Percentiles rank a stretch among this genome's conserved stretches.
Conservation (phyloP, 2,888 invertebrate genomes). For the Belgica antarctica region DNA sequence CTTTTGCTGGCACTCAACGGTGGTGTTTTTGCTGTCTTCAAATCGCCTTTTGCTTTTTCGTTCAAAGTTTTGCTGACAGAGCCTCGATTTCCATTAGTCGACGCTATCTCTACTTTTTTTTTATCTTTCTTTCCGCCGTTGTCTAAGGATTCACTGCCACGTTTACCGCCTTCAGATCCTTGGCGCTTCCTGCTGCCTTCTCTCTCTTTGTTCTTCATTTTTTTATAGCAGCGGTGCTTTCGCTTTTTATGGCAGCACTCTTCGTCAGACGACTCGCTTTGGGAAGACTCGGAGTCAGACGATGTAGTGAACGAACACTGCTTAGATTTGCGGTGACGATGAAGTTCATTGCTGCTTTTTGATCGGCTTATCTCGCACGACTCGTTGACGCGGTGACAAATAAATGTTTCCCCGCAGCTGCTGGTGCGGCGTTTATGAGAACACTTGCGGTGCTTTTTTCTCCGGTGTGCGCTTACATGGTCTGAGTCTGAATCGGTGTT, state of each 20-base stretch:
- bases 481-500: constrained; percentile 49
- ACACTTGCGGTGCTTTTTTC: constrained; percentile 42
- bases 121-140: constrained; percentile 49
- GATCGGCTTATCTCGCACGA: constrained; percentile 53
- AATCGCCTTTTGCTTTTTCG: constrained; percentile 47
- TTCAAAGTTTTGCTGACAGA: constrained; percentile 46
- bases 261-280: constrained; percentile 58
- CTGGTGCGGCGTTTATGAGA: constrained; percentile 52
- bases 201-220: constrained; percentile 24
- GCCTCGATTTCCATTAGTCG: constrained; percentile 49
- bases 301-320: constrained; percentile 28
- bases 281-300: constrained; percentile 53
- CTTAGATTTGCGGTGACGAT: constrained; percentile 49
- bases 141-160: constrained; percentile 47
- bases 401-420: constrained; percentile 49
- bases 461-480: not conserved
- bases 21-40: constrained; percentile 48
- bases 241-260: constrained; percentile 52
- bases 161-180: constrained; percentile 35
- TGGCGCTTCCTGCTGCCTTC: constrained; percentile 54
- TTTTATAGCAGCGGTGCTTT: constrained; percentile 42
- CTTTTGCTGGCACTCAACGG: constrained; percentile 45
- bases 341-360: constrained; percentile 55
- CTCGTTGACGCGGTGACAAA: constrained; percentile 46
- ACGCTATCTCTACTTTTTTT: constrained; percentile 46